These are phyloP conservation scores for Acleris laterana DNA, from an alignment of 2,888 invertebrate species.

Conservation along the genomic window DNA sequence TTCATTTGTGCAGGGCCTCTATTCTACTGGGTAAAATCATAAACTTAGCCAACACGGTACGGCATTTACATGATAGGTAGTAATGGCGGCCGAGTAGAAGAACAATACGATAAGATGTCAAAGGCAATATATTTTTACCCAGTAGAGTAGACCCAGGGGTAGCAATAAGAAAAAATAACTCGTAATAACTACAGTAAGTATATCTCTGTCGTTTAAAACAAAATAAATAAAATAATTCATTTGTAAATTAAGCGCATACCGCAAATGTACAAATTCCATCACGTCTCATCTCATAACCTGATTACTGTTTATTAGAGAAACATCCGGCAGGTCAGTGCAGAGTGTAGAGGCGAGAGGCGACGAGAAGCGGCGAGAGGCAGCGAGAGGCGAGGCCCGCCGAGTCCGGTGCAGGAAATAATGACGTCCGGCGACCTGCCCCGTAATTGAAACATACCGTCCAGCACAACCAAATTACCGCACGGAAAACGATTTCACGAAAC, in stretches of 20 bases:
- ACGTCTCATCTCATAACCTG: not conserved
- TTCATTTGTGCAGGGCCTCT: no score
- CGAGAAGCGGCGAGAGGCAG: not conserved
- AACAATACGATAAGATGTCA: no score
- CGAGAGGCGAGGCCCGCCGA: slow-evolving; percentile 20
- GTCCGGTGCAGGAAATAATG: slow-evolving; percentile 66
- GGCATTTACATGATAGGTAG: no score
- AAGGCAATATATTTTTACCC: no score
- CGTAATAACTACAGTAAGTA: no score
- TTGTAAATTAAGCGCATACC: not conserved
- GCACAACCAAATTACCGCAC: slow-evolving; percentile 62
- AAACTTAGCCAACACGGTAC: no score
- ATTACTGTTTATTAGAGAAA: slow-evolving; percentile 15
- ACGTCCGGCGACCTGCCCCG: slow-evolving; percentile 62
- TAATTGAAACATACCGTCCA: slow-evolving; percentile 65
- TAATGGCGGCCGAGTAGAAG: no score
- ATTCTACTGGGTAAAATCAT: no score
- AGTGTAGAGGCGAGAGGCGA: not conserved
- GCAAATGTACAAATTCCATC: not conserved
- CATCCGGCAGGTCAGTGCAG: slow-evolving; percentile 10
- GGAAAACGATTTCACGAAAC: slow-evolving; percentile 62
- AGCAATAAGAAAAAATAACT: no score
- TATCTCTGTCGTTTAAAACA: no score
- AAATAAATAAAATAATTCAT: no score
- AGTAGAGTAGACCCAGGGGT: no score